Conservation (phyloP, 2,113 vertebrate genomes). For the Rhinoptilus africanus region DNA sequence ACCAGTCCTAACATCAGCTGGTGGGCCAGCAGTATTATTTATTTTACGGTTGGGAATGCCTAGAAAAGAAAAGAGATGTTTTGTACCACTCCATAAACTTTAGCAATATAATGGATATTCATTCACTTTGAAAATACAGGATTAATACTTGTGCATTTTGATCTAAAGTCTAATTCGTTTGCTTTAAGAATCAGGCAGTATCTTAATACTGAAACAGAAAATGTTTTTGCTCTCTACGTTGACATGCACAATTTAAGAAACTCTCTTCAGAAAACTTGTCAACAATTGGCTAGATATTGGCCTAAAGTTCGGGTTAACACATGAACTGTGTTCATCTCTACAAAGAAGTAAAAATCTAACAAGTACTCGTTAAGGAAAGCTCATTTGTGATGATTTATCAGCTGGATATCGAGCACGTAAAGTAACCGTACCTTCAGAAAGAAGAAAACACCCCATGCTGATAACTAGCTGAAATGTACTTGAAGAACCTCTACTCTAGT, state of each 20-base stretch:
- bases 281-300: not conserved
- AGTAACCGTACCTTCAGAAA: not conserved
- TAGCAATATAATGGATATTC: not conserved
- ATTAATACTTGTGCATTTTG: not conserved
- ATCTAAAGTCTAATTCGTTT: not conserved
- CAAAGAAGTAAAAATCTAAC: not conserved
- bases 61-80: slow-evolving; percentile 21
- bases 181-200: not conserved
- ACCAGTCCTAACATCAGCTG: slow-evolving; percentile 73
- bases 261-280: not conserved
- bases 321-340: not conserved
- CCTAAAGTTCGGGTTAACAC: not conserved
- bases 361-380: not conserved
- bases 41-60: slow-evolving; percentile 87
- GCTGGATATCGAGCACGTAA: not conserved
- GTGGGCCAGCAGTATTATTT: slow-evolving; percentile 60
- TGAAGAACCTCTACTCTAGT: not conserved
- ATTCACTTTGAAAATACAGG: not conserved
- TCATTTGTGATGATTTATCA: not conserved
- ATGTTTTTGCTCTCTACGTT: not conserved
- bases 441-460: not conserved
- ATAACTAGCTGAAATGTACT: not conserved
- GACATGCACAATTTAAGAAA: not conserved
- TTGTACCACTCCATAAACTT: not conserved
- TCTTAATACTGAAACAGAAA: not conserved